These are phyloP conservation scores for Lycaon pictus DNA, from an alignment of 2,113 vertebrate species.

Conservation along the genomic window DNA sequence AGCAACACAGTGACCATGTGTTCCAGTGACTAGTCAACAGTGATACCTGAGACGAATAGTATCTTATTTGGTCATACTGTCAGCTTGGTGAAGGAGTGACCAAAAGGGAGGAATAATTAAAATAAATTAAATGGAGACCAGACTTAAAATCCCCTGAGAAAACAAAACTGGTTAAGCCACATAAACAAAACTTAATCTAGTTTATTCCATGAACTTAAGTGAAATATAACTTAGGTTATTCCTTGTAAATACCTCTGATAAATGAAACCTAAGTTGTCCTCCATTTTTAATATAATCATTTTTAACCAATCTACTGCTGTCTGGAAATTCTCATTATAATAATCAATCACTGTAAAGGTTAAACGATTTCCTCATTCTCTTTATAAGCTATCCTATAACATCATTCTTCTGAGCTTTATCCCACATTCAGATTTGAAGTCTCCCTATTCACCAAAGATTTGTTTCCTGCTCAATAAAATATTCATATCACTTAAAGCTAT, in stretches of 20 bases:
- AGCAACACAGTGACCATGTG: neutral
- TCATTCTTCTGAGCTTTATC: neutral
- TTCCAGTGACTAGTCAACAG: neutral
- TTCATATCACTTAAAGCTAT: neutral
- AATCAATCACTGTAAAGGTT: neutral
- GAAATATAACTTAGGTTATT: slow-evolving; percentile 9
- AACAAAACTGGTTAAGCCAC: neutral
- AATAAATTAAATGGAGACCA: neutral
- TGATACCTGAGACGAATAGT: neutral
- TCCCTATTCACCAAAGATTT: neutral
- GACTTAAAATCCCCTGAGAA: neutral
- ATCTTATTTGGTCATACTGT: neutral
- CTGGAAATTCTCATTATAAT: neutral
- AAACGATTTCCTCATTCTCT: neutral
- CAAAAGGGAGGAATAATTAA: neutral
- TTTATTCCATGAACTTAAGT: neutral
- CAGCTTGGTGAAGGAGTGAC: neutral
- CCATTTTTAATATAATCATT: neutral
- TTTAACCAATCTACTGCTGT: neutral
- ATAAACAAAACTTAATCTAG: neutral
- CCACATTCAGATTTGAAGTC: neutral
- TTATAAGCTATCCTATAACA: neutral
- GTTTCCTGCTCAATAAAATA: neutral
- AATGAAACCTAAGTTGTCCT: neutral
- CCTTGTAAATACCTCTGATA: neutral